Percentiles rank a stretch among this genome's conserved stretches.
Conservation (phyloP, 2,888 invertebrate species). For the Tryphoninae sp. region DNA sequence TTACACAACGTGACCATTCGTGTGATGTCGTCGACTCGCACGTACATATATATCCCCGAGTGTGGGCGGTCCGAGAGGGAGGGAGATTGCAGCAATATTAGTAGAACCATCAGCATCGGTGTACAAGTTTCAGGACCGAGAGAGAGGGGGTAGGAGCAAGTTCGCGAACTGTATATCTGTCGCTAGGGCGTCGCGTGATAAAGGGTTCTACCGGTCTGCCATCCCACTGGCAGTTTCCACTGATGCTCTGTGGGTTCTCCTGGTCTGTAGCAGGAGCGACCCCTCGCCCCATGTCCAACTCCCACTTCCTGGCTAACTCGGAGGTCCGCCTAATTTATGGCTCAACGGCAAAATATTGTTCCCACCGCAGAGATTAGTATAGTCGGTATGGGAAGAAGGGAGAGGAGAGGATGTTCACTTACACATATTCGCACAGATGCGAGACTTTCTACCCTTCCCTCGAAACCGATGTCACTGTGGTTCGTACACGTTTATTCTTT, state of each 20-base stretch:
- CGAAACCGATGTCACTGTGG: slow-evolving; percentile 32
- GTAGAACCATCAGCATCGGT: slow-evolving; percentile 40
- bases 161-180: slow-evolving; percentile 70
- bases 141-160: slow-evolving; percentile 63
- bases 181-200: slow-evolving; percentile 71
- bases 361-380: slow-evolving; percentile 73
- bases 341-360: slow-evolving; percentile 72
- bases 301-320: slow-evolving; percentile 55
- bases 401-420: background rate
- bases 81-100: slow-evolving; percentile 20
- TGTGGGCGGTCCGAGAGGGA: too few species aligned
- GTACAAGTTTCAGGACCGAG: slow-evolving; percentile 7
- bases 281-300: background rate
- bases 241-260: slow-evolving; percentile 49
- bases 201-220: slow-evolving; percentile 65
- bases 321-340: slow-evolving; percentile 71
- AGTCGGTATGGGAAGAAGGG: slow-evolving; percentile 39
- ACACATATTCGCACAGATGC: slow-evolving; percentile 11
- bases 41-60: background rate
- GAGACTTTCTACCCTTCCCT: slow-evolving; percentile 45
- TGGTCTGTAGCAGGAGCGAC: background rate
- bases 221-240: slow-evolving; percentile 42
- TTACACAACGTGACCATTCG: slow-evolving; percentile 12
- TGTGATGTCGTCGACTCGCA: background rate
- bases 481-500: slow-evolving; percentile 58